Evolutionary conservation across 2,888 invertebrate species (phyloP).

Genomic region (Pseudoips prasinana): DNA sequence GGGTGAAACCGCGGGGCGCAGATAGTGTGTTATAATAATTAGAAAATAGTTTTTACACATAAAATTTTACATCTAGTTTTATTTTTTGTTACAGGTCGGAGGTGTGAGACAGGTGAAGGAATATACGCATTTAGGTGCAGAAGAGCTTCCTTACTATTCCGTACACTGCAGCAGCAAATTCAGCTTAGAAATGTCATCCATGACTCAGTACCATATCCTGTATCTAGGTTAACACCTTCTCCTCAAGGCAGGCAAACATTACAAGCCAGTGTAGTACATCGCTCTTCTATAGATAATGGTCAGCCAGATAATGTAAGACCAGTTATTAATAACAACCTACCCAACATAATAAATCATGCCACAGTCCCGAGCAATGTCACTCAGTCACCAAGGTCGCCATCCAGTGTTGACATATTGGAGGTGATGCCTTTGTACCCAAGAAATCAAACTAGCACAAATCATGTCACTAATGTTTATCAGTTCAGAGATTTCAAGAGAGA

Average conservation of each 20-base stretch:
- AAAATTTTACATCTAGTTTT: too few species aligned
- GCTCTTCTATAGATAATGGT: constrained; percentile 71
- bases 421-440: constrained; percentile 77
- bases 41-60: too few species aligned
- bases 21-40: too few species aligned
- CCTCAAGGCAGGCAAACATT: constrained; percentile 65
- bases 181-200: constrained; percentile 83
- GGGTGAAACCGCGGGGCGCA: too few species aligned
- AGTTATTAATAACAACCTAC: constrained; percentile 46
- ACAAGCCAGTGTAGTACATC: constrained; percentile 68
- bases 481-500: constrained; percentile 79
- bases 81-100: constrained; percentile 83
- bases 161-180: constrained; percentile 92
- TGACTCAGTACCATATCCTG: constrained; percentile 61
- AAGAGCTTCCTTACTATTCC: constrained; percentile 93
- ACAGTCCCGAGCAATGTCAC: constrained; percentile 42
- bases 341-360: constrained; percentile 40
- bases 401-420: constrained; percentile 79
- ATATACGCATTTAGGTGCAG: constrained; percentile 96
- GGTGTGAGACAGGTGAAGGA: constrained; percentile 95
- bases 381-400: constrained; percentile 74
- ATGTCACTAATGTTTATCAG: constrained; percentile 81
- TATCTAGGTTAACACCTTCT: constrained; percentile 62
- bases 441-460: constrained; percentile 55
- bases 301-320: constrained; percentile 49